phyloP scores from a whole-genome alignment of 2,888 invertebrate species.

The Luffia ferchaultella region DNA sequence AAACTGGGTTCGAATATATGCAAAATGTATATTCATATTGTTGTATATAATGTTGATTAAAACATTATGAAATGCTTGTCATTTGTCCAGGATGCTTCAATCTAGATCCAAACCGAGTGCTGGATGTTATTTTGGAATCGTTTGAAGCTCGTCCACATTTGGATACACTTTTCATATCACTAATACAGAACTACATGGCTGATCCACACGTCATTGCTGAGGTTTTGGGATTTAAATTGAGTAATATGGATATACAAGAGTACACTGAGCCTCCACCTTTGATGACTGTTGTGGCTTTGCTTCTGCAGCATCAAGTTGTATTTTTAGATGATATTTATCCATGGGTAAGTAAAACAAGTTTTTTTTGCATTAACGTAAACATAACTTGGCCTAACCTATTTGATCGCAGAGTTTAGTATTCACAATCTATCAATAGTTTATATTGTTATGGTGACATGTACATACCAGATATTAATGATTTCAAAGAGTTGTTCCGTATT shows the following conservation, averaged over 20 bases:
- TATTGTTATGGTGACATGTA: no score
- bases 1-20: no score
- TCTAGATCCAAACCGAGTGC: conserved; percentile 96
- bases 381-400: no score
- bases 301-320: conserved; percentile 89
- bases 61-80: no score
- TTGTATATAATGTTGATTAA: no score
- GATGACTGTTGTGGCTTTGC: conserved; percentile 88
- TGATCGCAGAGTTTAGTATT: no score
- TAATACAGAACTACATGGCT: conserved; percentile 85
- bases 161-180: conserved; percentile 83
- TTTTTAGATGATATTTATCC: conserved; percentile 87
- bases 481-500: no score
- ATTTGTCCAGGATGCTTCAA: conserved; percentile 90
- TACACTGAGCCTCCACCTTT: conserved; percentile 80
- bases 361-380: background rate
- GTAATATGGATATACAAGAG: conserved; percentile 68
- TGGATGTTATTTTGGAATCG: conserved; percentile 95
- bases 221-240: conserved; percentile 93
- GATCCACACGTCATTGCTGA: conserved; percentile 86
- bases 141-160: conserved; percentile 89
- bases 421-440: background rate
- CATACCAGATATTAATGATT: no score
- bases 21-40: no score
- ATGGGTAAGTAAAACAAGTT: conserved; percentile 72